Percentiles rank a stretch among this genome's conserved stretches.
These are phyloP conservation scores for Cynoglossus semilaevis DNA, from an alignment of 2,113 vertebrate genomes.

Conservation along the genomic window DNA sequence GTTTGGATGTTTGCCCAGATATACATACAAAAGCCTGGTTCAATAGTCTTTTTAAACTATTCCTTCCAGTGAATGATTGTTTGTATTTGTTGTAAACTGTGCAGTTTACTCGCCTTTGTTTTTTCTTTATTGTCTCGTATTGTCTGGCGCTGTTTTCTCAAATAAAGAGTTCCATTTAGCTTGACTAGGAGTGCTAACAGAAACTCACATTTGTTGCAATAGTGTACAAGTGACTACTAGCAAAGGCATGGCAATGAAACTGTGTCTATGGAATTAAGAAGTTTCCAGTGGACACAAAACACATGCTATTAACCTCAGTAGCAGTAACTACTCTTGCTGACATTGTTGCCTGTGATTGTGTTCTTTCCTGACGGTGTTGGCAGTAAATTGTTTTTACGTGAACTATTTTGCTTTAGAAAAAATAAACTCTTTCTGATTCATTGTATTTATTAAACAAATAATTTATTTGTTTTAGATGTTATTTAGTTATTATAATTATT, in stretches of 20 bases:
- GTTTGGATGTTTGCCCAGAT: constrained; percentile 45
- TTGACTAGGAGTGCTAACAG: constrained; percentile 3
- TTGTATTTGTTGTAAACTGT: constrained; percentile 60
- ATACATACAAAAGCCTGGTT: constrained; percentile 50
- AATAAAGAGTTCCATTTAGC: constrained; percentile 20
- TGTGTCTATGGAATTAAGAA: not conserved
- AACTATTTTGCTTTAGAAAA: constrained; percentile 51
- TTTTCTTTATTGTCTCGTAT: constrained; percentile 29
- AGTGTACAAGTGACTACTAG: not conserved
- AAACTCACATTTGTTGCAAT: constrained; percentile 3
- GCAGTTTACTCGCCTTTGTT: constrained; percentile 50
- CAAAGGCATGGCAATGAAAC: constrained; percentile 1
- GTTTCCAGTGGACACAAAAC: constrained; percentile 10
- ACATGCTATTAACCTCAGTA: constrained; percentile 9
- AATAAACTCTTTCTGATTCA: constrained; percentile 52
- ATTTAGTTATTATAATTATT: constrained; percentile 18
- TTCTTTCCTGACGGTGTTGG: constrained; percentile 56
- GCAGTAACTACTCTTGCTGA: constrained; percentile 1
- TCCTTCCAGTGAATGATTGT: too few species aligned
- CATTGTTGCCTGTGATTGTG: constrained; percentile 30
- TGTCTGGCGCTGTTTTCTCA: constrained; percentile 36
- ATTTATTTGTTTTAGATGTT: constrained; percentile 58
- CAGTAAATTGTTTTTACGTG: constrained; percentile 58
- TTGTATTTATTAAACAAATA: constrained; percentile 54
- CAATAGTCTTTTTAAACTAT: constrained; percentile 50